Evolutionary conservation across 2,888 invertebrate genomes (phyloP), one percentile per base, ranked within the genome.

Genomic region (Hirudinaria manillensis): DNA sequence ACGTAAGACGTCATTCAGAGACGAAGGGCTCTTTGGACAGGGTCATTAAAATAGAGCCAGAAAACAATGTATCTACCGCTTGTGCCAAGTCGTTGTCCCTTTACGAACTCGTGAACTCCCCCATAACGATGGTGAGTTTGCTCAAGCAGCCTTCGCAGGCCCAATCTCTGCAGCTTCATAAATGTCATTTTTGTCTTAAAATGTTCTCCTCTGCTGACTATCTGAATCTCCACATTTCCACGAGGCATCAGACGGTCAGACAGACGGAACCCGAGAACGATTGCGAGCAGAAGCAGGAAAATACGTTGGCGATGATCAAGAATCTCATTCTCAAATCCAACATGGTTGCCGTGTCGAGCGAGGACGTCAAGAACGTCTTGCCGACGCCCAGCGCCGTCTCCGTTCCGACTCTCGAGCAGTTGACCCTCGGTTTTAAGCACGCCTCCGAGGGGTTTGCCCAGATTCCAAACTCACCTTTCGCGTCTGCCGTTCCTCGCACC

Each of bases 371-470:
- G 19, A 56, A 66, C 13, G 6, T 36, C 27, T 34, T 77, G 10
- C 72, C 74, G 4, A 77, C 77, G 19, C 77, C 77, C 13, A 75
- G 70, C 36, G 75, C 73, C 2, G 77, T 75, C 16, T 75, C 77
- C 21, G 72, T 77, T 16, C 70, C 75, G 36, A 77, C 75, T 24
- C 13, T 77, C 10, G 75, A 71, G 34, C 45, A 71, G 65, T 29
- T 77, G 53, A 77, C 75, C n/a, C 21, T 45, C 19, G 77, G 77
- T 24, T 75, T 53, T 34, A 45, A 65, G n/a, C 71, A 71, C 45
- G n/a, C 29, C 6, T 29, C 55, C 34, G 38, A 38, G 38, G 36
- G 38, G 29, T 29, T 21, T 27, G n/a, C 24, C 13, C 32, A 24
- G 45, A 36, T 24, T 27, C 29, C 32, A 7, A 27, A 21, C n/a